Base-by-base conservation (phyloP, 2,888 invertebrate genomes). In the Auanema freiburgensis region DNA sequence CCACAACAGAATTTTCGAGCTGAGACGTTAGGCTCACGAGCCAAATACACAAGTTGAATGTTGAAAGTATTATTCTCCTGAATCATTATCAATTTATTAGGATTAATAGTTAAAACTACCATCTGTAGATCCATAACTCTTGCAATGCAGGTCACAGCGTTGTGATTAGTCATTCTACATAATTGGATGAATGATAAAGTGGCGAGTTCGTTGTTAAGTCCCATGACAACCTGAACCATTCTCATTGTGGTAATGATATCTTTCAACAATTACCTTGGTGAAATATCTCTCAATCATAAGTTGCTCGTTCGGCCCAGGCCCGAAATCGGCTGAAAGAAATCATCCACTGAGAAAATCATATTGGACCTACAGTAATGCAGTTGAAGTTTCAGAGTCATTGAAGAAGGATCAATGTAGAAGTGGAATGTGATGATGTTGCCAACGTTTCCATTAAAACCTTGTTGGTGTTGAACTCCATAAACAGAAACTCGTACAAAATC, bases 111-210 rank as follows among this genome's bases (percentile, higher is more conserved):
- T n/a, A n/a, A n/a, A n/a, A n/a, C n/a, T n/a, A 52, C 52, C 52
- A 52, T 52, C 11, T 52, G 23, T 23, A 52, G 8, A 8, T 24
- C 23, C 23, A 52, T 23, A 3, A 56, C 43, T 12, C 43, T 11
- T 1, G 42, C 41, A 43, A 56, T 42, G 12, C 18, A 43, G 40
- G 56, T 42, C 21, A 56, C 24, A 8, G 43, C 42, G 18, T 24
- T 24, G 18, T 33, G 40, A 10, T 41, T 41, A 10, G 50, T 57
- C 5, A 49, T 23, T 0, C 49, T 18, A 16, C 57, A 57, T n/a
- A 57, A n/a, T 23, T 57, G 46, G 2, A 57, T 18, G 57, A 51
- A 57, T 2, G 57, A 44, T 24, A 57, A 8, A 16, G 49, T 18
- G 1, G 57, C 57, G 8, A 49, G 24, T 18, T 57, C 57, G 25